These are phyloP conservation scores for Gobiocypris rarus DNA, from an alignment of 2,113 vertebrate genomes.

Conservation along the genomic window DNA sequence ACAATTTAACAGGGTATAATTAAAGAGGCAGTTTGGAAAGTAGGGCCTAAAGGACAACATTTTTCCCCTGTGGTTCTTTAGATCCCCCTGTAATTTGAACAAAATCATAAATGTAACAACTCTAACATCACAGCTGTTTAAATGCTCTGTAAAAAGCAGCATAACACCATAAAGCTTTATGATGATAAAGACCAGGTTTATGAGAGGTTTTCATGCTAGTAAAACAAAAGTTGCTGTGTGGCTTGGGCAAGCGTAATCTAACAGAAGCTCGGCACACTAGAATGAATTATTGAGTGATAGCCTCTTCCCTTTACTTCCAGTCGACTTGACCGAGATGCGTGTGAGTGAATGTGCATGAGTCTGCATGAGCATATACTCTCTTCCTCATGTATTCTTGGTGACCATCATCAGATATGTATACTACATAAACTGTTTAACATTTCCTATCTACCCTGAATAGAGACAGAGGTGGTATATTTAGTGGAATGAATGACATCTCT, in stretches of 20 bases:
- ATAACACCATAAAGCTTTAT: not conserved
- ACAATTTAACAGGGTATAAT: not conserved
- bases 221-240: conserved; percentile 11
- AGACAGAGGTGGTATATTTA: not conserved
- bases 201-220: not conserved
- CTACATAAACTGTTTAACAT: not conserved
- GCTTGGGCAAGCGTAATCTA: not conserved
- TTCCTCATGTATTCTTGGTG: not conserved
- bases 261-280: conserved; percentile 34
- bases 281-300: conserved; percentile 57
- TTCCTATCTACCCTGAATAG: not conserved
- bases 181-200: not conserved
- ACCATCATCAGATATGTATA: conserved; percentile 8
- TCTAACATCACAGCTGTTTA: conserved; percentile 1
- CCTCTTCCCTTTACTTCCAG: conserved; percentile 51
- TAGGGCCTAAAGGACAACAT: not conserved
- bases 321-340: not conserved
- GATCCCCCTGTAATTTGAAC: not conserved
- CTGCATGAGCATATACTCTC: conserved; percentile 11
- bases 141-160: not conserved
- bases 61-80: not conserved
- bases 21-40: not conserved
- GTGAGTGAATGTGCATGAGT: conserved; percentile 11
- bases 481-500: not conserved
- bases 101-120: not conserved